Conservation (phyloP, 2,113 vertebrate species). For the Tapirus terrestris region DNA sequence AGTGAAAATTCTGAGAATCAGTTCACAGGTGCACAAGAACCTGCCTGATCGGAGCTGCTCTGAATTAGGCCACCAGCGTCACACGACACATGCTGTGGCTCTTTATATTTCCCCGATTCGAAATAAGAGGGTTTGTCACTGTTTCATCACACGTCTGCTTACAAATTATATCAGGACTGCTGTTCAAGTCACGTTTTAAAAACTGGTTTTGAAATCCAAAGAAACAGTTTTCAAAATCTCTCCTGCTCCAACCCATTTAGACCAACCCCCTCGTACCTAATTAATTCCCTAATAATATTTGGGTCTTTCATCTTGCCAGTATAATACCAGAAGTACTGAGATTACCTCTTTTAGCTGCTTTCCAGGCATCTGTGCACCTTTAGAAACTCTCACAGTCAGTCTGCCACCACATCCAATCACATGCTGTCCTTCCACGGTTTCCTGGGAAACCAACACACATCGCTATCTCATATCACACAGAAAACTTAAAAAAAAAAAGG, state of each 20-base stretch:
- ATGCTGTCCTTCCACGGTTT: constrained; percentile 78
- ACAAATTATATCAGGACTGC: constrained; percentile 24
- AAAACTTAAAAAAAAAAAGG: constrained; percentile 70
- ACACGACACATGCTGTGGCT: fast-evolving
- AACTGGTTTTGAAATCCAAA: constrained; percentile 28
- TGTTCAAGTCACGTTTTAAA: not conserved
- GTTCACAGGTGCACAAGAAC: not conserved
- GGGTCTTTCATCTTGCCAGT: constrained; percentile 50
- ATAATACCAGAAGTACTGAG: constrained; percentile 39
- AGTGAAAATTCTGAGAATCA: not conserved
- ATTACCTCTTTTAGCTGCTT: constrained; percentile 60
- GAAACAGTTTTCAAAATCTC: constrained; percentile 67
- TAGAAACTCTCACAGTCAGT: constrained; percentile 71
- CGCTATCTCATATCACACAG: constrained; percentile 4
- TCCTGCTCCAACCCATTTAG: constrained; percentile 12
- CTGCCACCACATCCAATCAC: constrained; percentile 70
- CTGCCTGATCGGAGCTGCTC: not conserved
- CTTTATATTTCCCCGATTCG: not conserved
- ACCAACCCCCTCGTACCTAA: not conserved
- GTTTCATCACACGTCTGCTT: not conserved
- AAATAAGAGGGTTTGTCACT: not conserved
- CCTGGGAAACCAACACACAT: constrained; percentile 83
- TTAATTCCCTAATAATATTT: constrained; percentile 52
- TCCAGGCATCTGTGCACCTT: constrained; percentile 59
- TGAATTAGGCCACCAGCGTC: not conserved